phyloP scores from a whole-genome alignment of 2,888 invertebrate genomes.

The Megalurothrips usitatus region DNA sequence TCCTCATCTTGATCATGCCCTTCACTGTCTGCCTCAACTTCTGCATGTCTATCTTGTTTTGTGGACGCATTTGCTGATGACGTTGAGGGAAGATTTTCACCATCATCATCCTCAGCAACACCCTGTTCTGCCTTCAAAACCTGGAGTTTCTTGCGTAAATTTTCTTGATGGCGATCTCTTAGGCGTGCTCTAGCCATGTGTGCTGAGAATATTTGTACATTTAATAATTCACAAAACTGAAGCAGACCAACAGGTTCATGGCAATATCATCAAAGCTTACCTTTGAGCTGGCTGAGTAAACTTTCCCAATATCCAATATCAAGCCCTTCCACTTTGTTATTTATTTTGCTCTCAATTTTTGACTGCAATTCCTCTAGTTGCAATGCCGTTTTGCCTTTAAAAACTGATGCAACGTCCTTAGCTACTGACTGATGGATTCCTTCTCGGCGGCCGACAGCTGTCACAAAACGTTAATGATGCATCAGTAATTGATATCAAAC shows the following conservation, averaged over 20 bases:
- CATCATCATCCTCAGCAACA: constrained; percentile 46
- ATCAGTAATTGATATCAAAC: background rate
- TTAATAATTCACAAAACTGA: constrained; percentile 27
- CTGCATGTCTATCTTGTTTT: constrained; percentile 38
- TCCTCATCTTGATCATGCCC: constrained; percentile 43
- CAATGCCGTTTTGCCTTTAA: constrained; percentile 86
- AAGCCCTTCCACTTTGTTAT: constrained; percentile 77
- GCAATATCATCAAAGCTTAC: constrained; percentile 43
- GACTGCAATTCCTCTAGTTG: constrained; percentile 78
- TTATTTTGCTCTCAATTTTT: constrained; percentile 83
- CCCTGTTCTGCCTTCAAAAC: constrained; percentile 84
- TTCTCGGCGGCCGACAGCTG: constrained; percentile 58
- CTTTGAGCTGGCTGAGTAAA: constrained; percentile 86
- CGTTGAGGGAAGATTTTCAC: constrained; percentile 35
- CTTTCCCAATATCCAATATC: constrained; percentile 99
- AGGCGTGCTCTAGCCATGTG: constrained; percentile 91
- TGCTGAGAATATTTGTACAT: constrained; percentile 51
- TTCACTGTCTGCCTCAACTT: constrained; percentile 43
- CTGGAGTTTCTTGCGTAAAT: constrained; percentile 80
- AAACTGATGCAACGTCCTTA: constrained; percentile 80
- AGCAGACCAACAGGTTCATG: background rate
- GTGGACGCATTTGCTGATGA: constrained; percentile 9
- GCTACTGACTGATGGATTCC: constrained; percentile 89
- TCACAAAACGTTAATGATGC: background rate
- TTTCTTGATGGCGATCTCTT: constrained; percentile 86